A percentile compares a stretch with the other conserved stretches of the same genome.
Evolutionary conservation across 2,113 vertebrate genomes (phyloP).

Genomic region (Protobothrops flavoviridis): DNA sequence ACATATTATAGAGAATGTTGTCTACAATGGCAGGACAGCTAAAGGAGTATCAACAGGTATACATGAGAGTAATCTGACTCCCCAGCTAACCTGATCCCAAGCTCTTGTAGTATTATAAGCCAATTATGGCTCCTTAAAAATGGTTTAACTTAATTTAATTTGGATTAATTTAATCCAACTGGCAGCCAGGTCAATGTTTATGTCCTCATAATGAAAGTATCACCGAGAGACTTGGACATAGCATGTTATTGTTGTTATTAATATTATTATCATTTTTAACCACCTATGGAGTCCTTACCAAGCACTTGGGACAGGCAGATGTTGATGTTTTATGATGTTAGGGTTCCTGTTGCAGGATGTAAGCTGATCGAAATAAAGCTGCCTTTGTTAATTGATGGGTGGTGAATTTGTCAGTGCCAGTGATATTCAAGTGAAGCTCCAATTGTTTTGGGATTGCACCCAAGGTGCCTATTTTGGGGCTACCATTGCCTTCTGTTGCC

Average conservation of each 20-base stretch:
- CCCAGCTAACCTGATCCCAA: not conserved
- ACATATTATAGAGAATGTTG: not conserved
- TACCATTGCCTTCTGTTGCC: not conserved
- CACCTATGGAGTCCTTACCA: too few species aligned
- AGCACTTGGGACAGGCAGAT: too few species aligned
- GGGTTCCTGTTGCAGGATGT: too few species aligned
- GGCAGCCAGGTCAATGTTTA: not conserved
- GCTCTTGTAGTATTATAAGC: not conserved
- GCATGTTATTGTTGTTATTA: not conserved
- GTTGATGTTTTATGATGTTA: too few species aligned
- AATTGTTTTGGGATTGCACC: too few species aligned
- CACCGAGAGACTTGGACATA: not conserved
- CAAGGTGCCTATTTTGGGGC: too few species aligned
- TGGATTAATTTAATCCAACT: not conserved
- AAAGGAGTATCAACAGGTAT: not conserved
- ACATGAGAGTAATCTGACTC: not conserved
- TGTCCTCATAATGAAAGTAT: not conserved
- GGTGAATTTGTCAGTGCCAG: too few species aligned
- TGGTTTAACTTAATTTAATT: not conserved
- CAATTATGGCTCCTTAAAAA: not conserved
- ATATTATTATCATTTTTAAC: too few species aligned
- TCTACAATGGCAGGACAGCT: too few species aligned
- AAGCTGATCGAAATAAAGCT: too few species aligned
- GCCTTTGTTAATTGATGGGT: too few species aligned
- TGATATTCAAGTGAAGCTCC: too few species aligned